These are phyloP conservation scores for Otus scops DNA, from an alignment of 2,797 vertebrate species.

Conservation along the genomic window DNA sequence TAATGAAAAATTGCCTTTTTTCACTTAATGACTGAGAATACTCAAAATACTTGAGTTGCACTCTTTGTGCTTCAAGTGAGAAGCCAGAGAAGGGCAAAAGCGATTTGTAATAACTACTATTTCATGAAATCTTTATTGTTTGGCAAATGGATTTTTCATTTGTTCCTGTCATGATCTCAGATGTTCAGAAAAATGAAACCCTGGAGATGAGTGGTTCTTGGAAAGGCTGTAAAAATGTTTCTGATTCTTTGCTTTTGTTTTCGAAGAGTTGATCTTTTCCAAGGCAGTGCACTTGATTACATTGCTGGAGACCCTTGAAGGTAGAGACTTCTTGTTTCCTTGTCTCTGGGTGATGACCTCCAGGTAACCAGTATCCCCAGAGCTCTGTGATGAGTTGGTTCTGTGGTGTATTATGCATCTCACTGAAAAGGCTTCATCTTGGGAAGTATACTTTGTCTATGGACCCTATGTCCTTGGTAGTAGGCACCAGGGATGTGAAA, in stretches of 20 bases:
- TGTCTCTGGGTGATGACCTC: background rate
- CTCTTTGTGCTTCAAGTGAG: background rate
- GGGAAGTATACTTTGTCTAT: background rate
- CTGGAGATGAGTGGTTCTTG: background rate
- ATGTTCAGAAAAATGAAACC: background rate
- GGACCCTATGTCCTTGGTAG: no score
- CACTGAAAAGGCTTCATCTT: background rate
- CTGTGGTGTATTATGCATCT: background rate
- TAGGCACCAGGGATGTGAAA: background rate
- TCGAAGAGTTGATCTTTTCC: background rate
- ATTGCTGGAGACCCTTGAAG: background rate
- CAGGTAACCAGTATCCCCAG: background rate
- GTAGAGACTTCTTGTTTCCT: background rate
- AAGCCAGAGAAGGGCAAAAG: background rate
- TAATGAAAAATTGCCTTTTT: background rate
- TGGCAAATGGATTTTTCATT: background rate
- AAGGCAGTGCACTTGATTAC: background rate
- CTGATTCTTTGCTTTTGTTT: background rate
- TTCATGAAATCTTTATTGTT: background rate
- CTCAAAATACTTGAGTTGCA: background rate
- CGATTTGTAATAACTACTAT: background rate
- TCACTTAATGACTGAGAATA: background rate
- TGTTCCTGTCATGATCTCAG: background rate
- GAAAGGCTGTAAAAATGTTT: background rate
- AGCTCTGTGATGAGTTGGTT: background rate